Evolutionary conservation across 2,888 invertebrate species (phyloP).

Genomic region (Cerceris rybyensis): DNA sequence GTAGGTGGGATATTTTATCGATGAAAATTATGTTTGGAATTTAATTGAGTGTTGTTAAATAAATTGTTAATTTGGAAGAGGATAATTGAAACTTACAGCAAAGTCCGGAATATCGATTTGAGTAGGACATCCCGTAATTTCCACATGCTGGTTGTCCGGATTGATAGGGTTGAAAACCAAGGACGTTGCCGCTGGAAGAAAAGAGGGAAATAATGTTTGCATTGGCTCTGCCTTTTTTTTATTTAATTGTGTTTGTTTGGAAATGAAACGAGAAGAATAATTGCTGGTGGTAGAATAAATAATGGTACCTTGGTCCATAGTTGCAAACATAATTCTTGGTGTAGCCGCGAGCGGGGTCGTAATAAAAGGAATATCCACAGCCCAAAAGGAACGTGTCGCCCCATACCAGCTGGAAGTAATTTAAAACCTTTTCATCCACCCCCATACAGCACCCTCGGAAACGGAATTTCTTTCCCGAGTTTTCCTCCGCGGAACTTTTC

Average conservation of each 20-base stretch:
- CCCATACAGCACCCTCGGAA: not conserved
- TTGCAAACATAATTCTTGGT: slow-evolving; percentile 93
- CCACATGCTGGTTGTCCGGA: slow-evolving; percentile 89
- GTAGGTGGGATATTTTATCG: not conserved
- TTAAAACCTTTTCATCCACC: slow-evolving; percentile 8
- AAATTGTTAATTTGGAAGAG: too few species aligned
- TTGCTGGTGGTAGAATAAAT: not conserved
- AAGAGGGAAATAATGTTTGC: not conserved
- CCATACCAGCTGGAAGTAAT: slow-evolving; percentile 90
- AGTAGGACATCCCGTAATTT: slow-evolving; percentile 87
- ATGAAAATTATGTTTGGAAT: not conserved
- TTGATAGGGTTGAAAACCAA: slow-evolving; percentile 89
- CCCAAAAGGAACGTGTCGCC: slow-evolving; percentile 92
- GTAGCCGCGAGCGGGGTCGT: slow-evolving; percentile 88
- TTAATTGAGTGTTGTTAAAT: not conserved
- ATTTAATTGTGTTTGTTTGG: not conserved
- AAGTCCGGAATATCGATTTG: slow-evolving; percentile 89
- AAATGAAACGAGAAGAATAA: not conserved
- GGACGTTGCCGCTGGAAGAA: slow-evolving; percentile 87
- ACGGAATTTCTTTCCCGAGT: too few species aligned
- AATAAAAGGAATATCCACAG: slow-evolving; percentile 93
- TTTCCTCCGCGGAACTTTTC: too few species aligned
- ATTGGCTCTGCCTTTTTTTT: slow-evolving; percentile 11
- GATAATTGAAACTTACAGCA: slow-evolving; percentile 86
- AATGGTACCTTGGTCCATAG: slow-evolving; percentile 88